Base-by-base conservation (phyloP, 1,140 invertebrate genomes). In the Drosophila repleta region DNA sequence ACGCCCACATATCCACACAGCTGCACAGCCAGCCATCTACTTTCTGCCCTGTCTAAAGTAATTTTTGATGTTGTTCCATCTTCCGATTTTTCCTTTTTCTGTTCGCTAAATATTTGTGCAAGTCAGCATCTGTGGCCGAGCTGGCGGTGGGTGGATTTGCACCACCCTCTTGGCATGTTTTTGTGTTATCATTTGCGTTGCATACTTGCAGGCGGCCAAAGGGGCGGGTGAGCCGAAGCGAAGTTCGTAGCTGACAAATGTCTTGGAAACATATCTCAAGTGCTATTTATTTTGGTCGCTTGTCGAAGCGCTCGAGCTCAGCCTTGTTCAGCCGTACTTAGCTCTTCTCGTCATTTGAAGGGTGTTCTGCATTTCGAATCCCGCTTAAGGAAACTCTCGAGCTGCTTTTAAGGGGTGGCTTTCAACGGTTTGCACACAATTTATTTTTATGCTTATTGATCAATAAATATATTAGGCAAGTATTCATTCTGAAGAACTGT, bases 211-310 rank as follows among this genome's bases (percentile, higher is more conserved):
- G 76, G 69, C 64, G 56, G 46, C 17, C 15, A 67, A 78, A 58
- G 55, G 61, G 17, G 4, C 3, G 20, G 2, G 18, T 10, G 18
- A 20, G 66, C 29, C 4, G 29, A 29, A 5, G 4, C 29, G 6
- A 29, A 29, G 29, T 29, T 82, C 71, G 70, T 67, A 46, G 79
- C 72, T 83, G 79, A 66, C 65, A 79, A 88, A 89, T 89, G 83
- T 83, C 83, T 89, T 84, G 84, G 84, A 88, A 88, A 89, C 76
- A 79, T 79, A 79, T 79, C 76, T 88, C 76, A 88, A 88, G 84
- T 79, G 83, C 69, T 74, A 88, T 79, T 88, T 88, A 76, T 79
- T 79, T 71, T 88, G 67, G 70, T 73, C 74, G 68, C 39, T 52
- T 76, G 68, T 82, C 72, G 72, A 74, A 64, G 58, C 52, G 62